Evolutionary conservation across 2,888 invertebrate species (phyloP), one percentile per base, ranked within the genome.

Genomic region (Strigamia transsilvanica): DNA sequence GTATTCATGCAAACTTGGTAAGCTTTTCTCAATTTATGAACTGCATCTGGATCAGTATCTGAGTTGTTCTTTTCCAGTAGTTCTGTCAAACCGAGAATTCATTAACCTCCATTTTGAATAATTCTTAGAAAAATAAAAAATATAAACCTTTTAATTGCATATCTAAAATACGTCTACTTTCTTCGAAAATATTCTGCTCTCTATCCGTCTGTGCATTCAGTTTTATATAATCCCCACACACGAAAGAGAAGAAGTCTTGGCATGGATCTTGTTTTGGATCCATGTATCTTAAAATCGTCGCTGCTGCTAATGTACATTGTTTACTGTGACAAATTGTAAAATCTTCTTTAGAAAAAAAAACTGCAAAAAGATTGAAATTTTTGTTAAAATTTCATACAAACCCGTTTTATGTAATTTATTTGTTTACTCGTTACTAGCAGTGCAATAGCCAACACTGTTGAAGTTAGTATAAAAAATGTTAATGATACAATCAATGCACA

Each of bases 231-330:
- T 23, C 21, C 23, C 80, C 80, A 46, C 80, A 80, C 41, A 42
- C 80, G 27, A 41, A 80, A 46, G 42, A 18, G 12, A 42, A 80
- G 21, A 80, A 80, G 18, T 80, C 80, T 23, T 80, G 38, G 46
- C 80, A 80, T 6, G 80, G 80, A 80, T 80, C 80, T 66, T 66
- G 61, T n/a, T 66, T 21, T 21, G 21, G 21, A 66, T 66, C 61
- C 61, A 66, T 23, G 12, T 66, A 66, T 21, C 12, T 66, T 21
- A 66, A 66, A 66, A 66, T 66, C 7, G 61, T 66, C 23, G 61
- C 61, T 66, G 61, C 61, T 21, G 61, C 61, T 23, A 66, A 7
- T n/a, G 61, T 66, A 21, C 61, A 66, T 66, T 23, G 21, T 66
- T 66, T 66, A 18, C 21, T 66, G 12, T 66, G 21, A 23, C 61